phyloP scores from a whole-genome alignment of 1,140 invertebrate species.

The Lordiphosa collinella region DNA sequence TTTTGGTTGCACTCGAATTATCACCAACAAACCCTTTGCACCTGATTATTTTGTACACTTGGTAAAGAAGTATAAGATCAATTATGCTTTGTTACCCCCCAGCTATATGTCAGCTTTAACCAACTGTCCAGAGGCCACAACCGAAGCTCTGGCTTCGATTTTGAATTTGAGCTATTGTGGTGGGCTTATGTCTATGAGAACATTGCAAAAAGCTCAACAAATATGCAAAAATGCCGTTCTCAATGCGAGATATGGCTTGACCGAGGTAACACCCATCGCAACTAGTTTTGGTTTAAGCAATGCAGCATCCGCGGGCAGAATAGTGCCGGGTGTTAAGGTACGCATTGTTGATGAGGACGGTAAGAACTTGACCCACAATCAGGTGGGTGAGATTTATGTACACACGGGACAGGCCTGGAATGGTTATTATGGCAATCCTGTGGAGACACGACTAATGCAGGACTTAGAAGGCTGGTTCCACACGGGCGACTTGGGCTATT shows the following conservation, averaged over 20 bases:
- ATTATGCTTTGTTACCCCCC: slow-evolving; percentile 26
- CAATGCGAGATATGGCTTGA: slow-evolving; percentile 33
- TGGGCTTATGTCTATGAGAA: slow-evolving; percentile 17
- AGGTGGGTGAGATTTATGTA: slow-evolving; percentile 79
- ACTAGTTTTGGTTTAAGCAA: slow-evolving; percentile 27
- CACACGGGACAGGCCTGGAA: slow-evolving; percentile 67
- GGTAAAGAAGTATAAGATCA: slow-evolving; percentile 53
- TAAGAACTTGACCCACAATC: slow-evolving; percentile 49
- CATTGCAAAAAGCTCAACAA: slow-evolving; percentile 29
- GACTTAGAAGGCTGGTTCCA: slow-evolving; percentile 86
- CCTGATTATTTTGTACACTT: slow-evolving; percentile 42
- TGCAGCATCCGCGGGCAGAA: slow-evolving; percentile 34
- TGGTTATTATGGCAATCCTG: slow-evolving; percentile 81
- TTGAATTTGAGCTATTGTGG: slow-evolving; percentile 21
- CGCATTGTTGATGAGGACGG: slow-evolving; percentile 69
- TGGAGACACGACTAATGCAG: slow-evolving; percentile 82
- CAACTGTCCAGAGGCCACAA: slow-evolving; percentile 31
- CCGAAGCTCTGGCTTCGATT: slow-evolving; percentile 18
- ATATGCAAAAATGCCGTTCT: slow-evolving; percentile 18
- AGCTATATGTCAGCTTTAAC: slow-evolving; percentile 34
- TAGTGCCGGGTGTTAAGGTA: slow-evolving; percentile 33
- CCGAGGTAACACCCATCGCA: slow-evolving; percentile 37
- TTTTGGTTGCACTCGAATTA: slow-evolving; percentile 41
- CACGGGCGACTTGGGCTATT: slow-evolving; percentile 87
- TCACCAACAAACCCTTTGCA: slow-evolving; percentile 42